A percentile compares a stretch with the other conserved stretches of the same genome.
Evolutionary conservation across 1,140 invertebrate species (phyloP).

Genomic region (Pinna nobilis): DNA sequence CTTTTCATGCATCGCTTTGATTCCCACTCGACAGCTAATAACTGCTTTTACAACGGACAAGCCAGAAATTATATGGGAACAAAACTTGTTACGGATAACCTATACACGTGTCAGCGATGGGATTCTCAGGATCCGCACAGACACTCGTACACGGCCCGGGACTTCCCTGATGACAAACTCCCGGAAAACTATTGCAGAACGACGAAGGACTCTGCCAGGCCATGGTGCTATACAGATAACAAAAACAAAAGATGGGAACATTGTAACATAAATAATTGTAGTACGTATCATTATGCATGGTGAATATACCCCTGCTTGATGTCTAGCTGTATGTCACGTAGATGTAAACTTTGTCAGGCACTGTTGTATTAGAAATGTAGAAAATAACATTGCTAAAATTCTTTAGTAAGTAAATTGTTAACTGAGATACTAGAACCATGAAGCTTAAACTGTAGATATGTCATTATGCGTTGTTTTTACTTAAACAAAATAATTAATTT

Average conservation of each 20-base stretch:
- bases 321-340: no score
- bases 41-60: conserved; percentile 68
- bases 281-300: conserved; percentile 55
- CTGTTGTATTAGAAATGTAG: no score
- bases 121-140: conserved; percentile 89
- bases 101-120: conserved; percentile 87
- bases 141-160: conserved; percentile 80
- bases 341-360: no score
- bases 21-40: no score
- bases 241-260: conserved; percentile 74
- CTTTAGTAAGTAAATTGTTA: no score
- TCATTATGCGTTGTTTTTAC: no score
- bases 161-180: conserved; percentile 59
- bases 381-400: no score
- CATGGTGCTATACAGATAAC: conserved; percentile 97
- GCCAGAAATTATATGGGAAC: conserved; percentile 62
- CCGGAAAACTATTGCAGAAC: conserved; percentile 95
- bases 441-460: no score
- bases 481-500: no score
- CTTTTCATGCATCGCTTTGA: no score
- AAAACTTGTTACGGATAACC: conserved; percentile 54
- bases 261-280: conserved; percentile 66
- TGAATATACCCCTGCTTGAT: no score
- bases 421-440: no score
- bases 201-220: conserved; percentile 90